Evolutionary conservation across 2,888 invertebrate genomes (phyloP).

Genomic region (Epirrita christyi): DNA sequence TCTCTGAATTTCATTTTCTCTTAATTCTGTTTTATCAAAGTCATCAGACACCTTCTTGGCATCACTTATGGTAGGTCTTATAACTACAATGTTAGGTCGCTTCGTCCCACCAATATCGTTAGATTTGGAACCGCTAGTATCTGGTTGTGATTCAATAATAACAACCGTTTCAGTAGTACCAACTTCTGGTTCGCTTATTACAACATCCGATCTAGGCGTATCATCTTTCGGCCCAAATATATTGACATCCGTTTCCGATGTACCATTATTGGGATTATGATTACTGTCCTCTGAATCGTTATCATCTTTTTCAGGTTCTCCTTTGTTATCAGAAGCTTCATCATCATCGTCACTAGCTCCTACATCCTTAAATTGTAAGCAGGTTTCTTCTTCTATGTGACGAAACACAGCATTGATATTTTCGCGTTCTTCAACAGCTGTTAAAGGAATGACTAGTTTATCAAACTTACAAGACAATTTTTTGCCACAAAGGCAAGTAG

Average conservation of each 20-base stretch:
- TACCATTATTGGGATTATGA: neutral
- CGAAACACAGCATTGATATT: slow-evolving; percentile 68
- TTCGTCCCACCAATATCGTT: too few relatives aligned
- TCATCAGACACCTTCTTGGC: neutral
- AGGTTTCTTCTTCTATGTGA: slow-evolving; percentile 75
- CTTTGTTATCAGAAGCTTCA: neutral
- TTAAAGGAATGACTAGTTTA: slow-evolving; percentile 16
- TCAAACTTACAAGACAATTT: too few relatives aligned
- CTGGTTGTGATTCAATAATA: too few relatives aligned
- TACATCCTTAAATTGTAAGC: slow-evolving; percentile 61
- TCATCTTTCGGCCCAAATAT: neutral
- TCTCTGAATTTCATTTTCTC: slow-evolving; percentile 40
- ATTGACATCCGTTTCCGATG: neutral
- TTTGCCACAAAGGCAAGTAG: too few relatives aligned
- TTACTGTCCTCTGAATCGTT: slow-evolving; percentile 30
- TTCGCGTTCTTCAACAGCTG: slow-evolving; percentile 71
- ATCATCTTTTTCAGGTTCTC: slow-evolving; percentile 14
- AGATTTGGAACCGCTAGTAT: neutral
- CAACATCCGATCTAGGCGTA: too few relatives aligned
- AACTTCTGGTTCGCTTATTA: neutral
- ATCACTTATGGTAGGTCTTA: too few relatives aligned
- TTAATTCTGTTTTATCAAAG: slow-evolving; percentile 1
- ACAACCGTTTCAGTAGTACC: neutral
- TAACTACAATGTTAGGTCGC: slow-evolving; percentile 9
- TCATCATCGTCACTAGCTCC: slow-evolving; percentile 2